These are phyloP conservation scores for Drosophila aff. DNA, from an alignment of 1,140 invertebrate species.

Conservation along the genomic window DNA sequence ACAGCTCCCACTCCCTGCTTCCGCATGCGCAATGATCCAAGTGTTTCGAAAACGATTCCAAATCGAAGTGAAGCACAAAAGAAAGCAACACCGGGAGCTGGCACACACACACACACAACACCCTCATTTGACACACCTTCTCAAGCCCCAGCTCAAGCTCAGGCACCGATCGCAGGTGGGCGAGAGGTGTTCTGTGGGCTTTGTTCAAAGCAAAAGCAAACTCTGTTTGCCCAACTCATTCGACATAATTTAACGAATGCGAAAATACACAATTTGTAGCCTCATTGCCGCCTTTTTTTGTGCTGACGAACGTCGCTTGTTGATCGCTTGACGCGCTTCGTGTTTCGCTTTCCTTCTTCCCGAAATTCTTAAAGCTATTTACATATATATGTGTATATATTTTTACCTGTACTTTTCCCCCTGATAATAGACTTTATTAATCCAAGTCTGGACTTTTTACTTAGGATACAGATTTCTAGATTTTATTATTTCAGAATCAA, in stretches of 20 bases:
- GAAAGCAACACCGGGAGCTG: conserved; percentile 61
- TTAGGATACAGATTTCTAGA: too few species aligned
- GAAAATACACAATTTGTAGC: conserved; percentile 66
- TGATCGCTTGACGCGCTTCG: background rate
- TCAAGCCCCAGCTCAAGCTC: background rate
- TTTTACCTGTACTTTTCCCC: background rate
- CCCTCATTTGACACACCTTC: conserved; percentile 47
- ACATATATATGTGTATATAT: background rate
- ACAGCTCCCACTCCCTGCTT: conserved; percentile 29
- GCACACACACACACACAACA: conserved; percentile 24
- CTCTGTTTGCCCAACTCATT: conserved; percentile 72
- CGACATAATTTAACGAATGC: conserved; percentile 63
- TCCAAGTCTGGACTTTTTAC: background rate
- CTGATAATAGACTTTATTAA: background rate
- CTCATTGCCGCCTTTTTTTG: conserved; percentile 49
- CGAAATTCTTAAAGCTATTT: conserved; percentile 3
- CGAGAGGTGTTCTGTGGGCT: conserved; percentile 27
- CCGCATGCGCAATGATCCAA: conserved; percentile 48
- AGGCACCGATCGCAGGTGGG: conserved; percentile 25
- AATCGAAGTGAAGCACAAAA: conserved; percentile 51
- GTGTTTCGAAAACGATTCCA: conserved; percentile 15
- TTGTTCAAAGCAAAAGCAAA: conserved; percentile 24
- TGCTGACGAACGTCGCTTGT: conserved; percentile 23
- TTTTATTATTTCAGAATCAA: background rate
- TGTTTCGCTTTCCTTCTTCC: conserved; percentile 23